phyloP scores from a whole-genome alignment of 2,113 vertebrate species.

The Formicarius rufipectus region DNA sequence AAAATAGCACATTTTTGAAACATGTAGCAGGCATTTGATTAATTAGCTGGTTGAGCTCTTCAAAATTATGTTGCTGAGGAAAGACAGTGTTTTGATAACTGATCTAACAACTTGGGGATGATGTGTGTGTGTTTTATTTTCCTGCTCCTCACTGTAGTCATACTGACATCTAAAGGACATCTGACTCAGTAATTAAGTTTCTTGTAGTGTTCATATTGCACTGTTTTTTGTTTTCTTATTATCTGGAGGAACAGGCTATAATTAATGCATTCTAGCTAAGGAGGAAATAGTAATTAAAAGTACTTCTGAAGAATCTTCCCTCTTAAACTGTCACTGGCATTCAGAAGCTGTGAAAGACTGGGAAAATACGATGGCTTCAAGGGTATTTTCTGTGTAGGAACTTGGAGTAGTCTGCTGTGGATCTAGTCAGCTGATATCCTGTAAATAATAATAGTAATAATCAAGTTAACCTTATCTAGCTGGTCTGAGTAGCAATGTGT shows the following conservation, averaged over 20 bases:
- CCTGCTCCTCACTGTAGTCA: constrained; percentile 13
- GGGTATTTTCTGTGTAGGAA: background rate
- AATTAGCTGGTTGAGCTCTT: constrained; percentile 8
- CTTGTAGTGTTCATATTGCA: background rate
- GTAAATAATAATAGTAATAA: background rate
- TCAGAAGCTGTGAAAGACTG: background rate
- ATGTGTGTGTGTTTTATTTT: constrained; percentile 6
- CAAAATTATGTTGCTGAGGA: constrained; percentile 6
- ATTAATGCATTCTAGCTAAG: constrained; percentile 10
- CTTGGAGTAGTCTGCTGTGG: background rate
- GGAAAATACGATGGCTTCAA: background rate
- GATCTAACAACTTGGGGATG: constrained; percentile 30
- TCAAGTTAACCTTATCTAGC: background rate
- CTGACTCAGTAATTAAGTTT: constrained; percentile 53
- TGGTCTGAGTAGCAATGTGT: background rate
- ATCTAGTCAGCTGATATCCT: background rate
- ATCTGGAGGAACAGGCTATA: background rate
- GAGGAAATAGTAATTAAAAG: constrained; percentile 33
- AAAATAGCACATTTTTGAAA: background rate
- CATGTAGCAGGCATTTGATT: background rate
- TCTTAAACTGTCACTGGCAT: background rate
- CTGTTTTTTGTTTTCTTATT: constrained; percentile 35
- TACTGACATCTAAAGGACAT: constrained; percentile 57
- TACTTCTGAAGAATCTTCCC: background rate
- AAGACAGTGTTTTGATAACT: constrained; percentile 52